Conservation (phyloP, 2,888 invertebrate species). For the Acanthosoma haemorrhoidale region DNA sequence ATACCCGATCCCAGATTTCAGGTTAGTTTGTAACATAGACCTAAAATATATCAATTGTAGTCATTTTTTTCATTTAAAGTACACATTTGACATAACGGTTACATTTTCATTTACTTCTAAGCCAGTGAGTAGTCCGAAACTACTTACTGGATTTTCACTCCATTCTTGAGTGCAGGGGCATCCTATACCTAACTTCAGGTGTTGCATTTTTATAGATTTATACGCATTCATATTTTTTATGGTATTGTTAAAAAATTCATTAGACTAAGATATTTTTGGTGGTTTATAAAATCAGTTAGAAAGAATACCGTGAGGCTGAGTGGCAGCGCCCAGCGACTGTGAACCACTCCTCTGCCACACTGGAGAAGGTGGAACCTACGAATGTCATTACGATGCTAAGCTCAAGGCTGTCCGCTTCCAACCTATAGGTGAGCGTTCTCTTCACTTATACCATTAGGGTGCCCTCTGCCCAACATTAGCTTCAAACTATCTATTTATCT, state of each 20-base stretch:
- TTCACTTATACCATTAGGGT: constrained; percentile 39
- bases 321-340: constrained; percentile 57
- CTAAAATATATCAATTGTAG: too few relatives aligned
- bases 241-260: not conserved
- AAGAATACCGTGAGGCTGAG: constrained; percentile 47
- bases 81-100: not conserved
- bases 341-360: constrained; percentile 56
- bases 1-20: constrained; percentile 67
- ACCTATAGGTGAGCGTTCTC: constrained; percentile 52
- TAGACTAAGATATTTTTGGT: constrained; percentile 24
- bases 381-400: constrained; percentile 53
- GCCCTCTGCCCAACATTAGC: constrained; percentile 49
- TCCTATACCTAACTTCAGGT: constrained; percentile 47
- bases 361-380: constrained; percentile 54
- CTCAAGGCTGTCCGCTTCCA: constrained; percentile 62
- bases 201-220: constrained; percentile 14
- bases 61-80: too few relatives aligned
- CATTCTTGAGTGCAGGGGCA: constrained; percentile 51
- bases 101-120: constrained; percentile 46
- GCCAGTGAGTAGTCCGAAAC: constrained; percentile 48
- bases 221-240: constrained; percentile 9
- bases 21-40: constrained; percentile 50
- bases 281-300: constrained; percentile 13
- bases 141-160: constrained; percentile 44
- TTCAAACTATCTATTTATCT: constrained; percentile 45